These are phyloP conservation scores for Drosophila sordidula DNA, from an alignment of 2,888 invertebrate genomes.

Conservation along the genomic window DNA sequence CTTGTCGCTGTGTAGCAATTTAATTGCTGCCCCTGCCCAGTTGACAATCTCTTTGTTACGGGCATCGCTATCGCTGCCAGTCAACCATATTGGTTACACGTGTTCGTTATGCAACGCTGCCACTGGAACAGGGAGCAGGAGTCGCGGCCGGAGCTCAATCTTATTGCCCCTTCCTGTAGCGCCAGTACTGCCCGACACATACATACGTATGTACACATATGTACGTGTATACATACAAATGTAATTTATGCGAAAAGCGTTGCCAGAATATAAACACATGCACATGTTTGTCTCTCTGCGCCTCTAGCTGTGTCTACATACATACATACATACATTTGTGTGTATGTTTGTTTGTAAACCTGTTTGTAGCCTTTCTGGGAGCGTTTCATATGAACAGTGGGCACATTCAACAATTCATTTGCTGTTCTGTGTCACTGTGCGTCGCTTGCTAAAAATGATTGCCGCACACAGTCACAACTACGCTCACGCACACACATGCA, in stretches of 20 bases:
- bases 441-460: slow-evolving; percentile 72
- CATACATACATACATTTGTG: not conserved
- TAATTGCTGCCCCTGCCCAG: slow-evolving; percentile 48
- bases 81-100: slow-evolving; percentile 79
- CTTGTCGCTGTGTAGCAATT: slow-evolving; percentile 59
- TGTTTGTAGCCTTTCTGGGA: slow-evolving; percentile 54
- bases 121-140: slow-evolving; percentile 47
- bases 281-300: slow-evolving; percentile 15
- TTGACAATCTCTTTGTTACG: slow-evolving; percentile 64
- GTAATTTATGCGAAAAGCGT: slow-evolving; percentile 79
- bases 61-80: slow-evolving; percentile 46
- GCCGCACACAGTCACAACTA: slow-evolving; percentile 45
- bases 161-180: slow-evolving; percentile 64
- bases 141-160: slow-evolving; percentile 40
- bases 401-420: slow-evolving; percentile 33
- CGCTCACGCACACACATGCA: slow-evolving; percentile 9
- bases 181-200: slow-evolving; percentile 25
- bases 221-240: slow-evolving; percentile 16
- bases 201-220: not conserved
- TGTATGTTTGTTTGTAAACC: slow-evolving; percentile 49
- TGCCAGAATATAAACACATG: slow-evolving; percentile 71
- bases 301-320: not conserved
- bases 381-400: slow-evolving; percentile 49
- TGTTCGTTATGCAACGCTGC: slow-evolving; percentile 81
- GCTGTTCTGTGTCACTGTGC: slow-evolving; percentile 57